Evolutionary conservation across 2,888 invertebrate genomes (phyloP), one percentile per base, ranked within the genome.

Genomic region (Phania funesta): DNA sequence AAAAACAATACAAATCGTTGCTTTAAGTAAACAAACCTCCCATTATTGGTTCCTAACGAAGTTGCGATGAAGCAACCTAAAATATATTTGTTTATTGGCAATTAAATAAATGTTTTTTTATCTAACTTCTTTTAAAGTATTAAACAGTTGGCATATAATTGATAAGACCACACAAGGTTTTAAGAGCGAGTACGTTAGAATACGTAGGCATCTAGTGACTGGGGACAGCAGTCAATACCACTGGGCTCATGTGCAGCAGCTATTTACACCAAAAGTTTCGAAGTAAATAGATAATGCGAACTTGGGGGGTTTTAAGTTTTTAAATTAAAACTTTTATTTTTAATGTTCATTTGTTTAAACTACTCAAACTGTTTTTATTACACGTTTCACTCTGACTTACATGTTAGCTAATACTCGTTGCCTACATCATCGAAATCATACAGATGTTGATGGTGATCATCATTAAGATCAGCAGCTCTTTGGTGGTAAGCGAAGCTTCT

Each of bases 351-450:
- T 70, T 54, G 68, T 74, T 56, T 68, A 68, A 18, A 74, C 78
- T 82, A 82, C 78, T 75, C 78, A 82, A 78, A 78, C 82, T 82
- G 78, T 70, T 78, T 78, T 82, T 78, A 78, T 71, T 16, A 44
- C 46, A 64, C 8, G 9, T 41, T 64, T 50, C 29, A 18, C 3
- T 48, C 7, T 16, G 9, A 26, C n/a, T 46, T 20, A 38, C n/a
- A n/a, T n/a, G n/a, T n/a, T n/a, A n/a, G 29, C 62, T 50, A 60
- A 38, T 38, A 29, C 24, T 7, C 29, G 32, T 44, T 50, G 54
- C 24, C 11, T 9, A 46, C 11, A 44, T 50, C 58, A 64, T 67
- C n/a, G 60, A 64, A 74, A 18, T 24, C 26, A 71, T 71, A 35
- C 22, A 32, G 6, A 3, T 41, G 9, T 7, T 41, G n/a, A 58